These are phyloP conservation scores for Callocephalon fimbriatum DNA, from an alignment of 2,113 vertebrate species.

Conservation along the genomic window DNA sequence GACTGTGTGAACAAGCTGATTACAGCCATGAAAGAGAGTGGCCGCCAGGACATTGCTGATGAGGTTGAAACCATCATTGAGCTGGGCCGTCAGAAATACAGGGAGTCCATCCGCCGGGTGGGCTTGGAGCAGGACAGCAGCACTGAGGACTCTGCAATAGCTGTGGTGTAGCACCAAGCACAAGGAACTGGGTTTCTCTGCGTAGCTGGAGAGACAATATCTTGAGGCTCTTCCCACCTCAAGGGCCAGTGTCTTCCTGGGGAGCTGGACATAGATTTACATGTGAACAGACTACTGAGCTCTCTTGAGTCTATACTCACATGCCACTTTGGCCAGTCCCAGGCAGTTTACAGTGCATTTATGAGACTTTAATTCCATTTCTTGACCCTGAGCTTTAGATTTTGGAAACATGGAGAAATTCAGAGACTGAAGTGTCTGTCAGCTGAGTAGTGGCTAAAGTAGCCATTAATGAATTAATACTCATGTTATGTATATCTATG, in stretches of 20 bases:
- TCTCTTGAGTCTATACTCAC: not conserved
- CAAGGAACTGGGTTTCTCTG: not conserved
- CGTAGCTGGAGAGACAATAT: rapidly evolving
- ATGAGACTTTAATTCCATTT: not conserved
- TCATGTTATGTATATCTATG: not conserved
- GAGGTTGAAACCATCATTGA: slow-evolving; percentile 86
- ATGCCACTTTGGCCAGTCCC: not conserved
- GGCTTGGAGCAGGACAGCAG: slow-evolving; percentile 80
- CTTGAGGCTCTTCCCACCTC: not conserved
- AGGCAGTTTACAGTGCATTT: not conserved
- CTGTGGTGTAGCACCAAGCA: not conserved
- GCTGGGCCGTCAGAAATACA: slow-evolving; percentile 89
- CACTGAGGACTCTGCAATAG: slow-evolving; percentile 64
- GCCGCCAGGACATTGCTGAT: slow-evolving; percentile 88
- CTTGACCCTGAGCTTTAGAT: not conserved
- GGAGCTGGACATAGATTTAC: not conserved
- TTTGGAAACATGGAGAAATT: not conserved
- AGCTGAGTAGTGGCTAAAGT: not conserved
- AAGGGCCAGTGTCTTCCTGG: not conserved
- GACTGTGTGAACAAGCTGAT: slow-evolving; percentile 82
- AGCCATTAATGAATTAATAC: not conserved
- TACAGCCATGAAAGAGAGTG: slow-evolving; percentile 84
- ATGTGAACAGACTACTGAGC: not conserved
- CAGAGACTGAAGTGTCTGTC: not conserved
- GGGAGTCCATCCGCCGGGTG: slow-evolving; percentile 83